Base-by-base conservation (phyloP, 2,888 invertebrate species). In the Thalpophila matura region DNA sequence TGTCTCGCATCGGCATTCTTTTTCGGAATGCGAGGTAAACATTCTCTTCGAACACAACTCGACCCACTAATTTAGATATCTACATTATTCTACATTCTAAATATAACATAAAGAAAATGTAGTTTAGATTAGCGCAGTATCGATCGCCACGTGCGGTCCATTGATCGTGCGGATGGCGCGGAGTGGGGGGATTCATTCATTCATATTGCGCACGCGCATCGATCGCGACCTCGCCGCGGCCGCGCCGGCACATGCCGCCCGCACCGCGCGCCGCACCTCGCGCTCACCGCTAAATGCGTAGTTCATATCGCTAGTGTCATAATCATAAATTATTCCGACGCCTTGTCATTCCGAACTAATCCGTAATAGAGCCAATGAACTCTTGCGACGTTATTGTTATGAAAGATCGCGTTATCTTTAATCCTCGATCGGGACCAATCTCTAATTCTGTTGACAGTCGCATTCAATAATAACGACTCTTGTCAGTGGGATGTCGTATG, bases 111-210 rank as follows among this genome's bases (percentile, higher is more conserved):
- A 49, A 61, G 51, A 56, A 47, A 57, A 64, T 64, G 69, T 73
- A 74, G 59, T 69, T 75, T 65, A 77, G 63, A 88, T 86, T 84
- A 81, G 83, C 81, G 83, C 84, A 82, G 83, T 84, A 87, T 88
- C 85, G 84, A 90, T 84, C 82, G 86, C 90, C 93, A 91, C 92
- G 92, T 90, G 91, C 91, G 83, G 86, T 85, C 89, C 91, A 92
- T 91, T 93, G 92, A 93, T 90, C 84, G 85, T 66, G 75, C 70
- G 79, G 80, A 79, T 76, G 75, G 82, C 80, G 81, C 76, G 84
- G 81, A 82, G 89, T 82, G 88, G 85, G 88, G 53, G 86, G 85
- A 82, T 86, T 86, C 91, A 92, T 93, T 93, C 91, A 93, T 93
- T 92, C 89, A 90, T 87, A 86, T 82, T 84, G 91, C 88, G 89